These are phyloP conservation scores for Aepyceros melampus DNA, from an alignment of 2,113 vertebrate species.

Conservation along the genomic window DNA sequence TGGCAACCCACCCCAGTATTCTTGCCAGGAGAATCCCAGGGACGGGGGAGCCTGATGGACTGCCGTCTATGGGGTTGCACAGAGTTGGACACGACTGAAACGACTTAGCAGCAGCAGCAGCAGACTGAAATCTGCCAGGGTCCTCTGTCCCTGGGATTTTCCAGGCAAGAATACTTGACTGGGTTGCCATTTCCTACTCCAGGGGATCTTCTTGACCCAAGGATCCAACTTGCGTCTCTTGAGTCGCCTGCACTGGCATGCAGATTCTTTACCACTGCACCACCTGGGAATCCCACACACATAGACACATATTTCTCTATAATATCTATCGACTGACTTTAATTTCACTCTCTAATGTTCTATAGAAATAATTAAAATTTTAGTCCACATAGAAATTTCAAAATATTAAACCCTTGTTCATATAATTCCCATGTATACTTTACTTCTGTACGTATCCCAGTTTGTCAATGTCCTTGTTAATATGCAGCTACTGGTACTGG, in stretches of 20 bases:
- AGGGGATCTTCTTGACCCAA: background rate
- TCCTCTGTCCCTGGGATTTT: background rate
- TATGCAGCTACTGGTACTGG: background rate
- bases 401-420: background rate
- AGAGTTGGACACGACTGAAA: too few species aligned
- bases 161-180: background rate
- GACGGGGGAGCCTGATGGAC: too few species aligned
- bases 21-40: too few species aligned
- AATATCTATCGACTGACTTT: background rate
- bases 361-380: background rate
- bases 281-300: background rate
- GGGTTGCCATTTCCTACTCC: background rate
- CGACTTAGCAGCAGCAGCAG: too few species aligned
- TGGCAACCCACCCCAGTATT: too few species aligned
- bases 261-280: background rate
- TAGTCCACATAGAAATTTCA: background rate
- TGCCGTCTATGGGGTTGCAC: too few species aligned
- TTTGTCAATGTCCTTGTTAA: background rate
- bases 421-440: background rate
- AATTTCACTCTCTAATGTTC: background rate
- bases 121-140: background rate
- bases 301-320: background rate
- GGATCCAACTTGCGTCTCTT: background rate
- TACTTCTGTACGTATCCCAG: background rate
- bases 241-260: background rate